Evolutionary conservation across 2,888 invertebrate genomes (phyloP).

Genomic region (Pristionchus fissidentatus): DNA sequence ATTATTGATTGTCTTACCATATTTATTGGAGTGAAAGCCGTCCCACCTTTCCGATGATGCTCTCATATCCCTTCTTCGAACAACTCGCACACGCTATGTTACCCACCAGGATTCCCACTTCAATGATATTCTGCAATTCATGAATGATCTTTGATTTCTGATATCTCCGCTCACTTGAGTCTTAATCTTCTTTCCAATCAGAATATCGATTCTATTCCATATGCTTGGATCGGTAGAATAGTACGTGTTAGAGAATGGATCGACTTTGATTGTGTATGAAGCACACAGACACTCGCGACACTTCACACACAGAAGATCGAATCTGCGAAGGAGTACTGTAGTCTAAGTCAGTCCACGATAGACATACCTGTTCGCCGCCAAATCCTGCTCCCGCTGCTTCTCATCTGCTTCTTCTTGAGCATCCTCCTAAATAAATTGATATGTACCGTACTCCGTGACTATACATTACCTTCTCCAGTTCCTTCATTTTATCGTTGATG

Average conservation of each 20-base stretch:
- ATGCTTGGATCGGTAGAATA: neutral
- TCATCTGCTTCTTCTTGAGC: neutral
- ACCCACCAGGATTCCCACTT: neutral
- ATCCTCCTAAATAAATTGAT: neutral
- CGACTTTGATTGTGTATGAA: conserved; percentile 1
- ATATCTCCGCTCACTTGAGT: neutral
- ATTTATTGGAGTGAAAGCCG: neutral
- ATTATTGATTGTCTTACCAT: neutral
- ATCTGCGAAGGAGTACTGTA: neutral
- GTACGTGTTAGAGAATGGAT: neutral
- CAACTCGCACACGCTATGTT: neutral
- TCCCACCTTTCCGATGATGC: conserved; percentile 11
- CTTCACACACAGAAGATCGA: conserved; percentile 16
- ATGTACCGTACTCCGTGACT: no score
- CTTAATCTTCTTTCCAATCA: neutral
- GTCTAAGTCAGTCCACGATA: neutral
- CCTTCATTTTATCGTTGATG: neutral
- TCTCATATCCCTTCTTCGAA: neutral
- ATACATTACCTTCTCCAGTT: neutral
- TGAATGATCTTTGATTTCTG: neutral
- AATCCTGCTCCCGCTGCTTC: neutral
- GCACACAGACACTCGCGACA: neutral
- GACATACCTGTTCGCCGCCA: neutral
- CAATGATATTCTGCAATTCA: neutral
- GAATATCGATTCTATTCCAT: neutral